These are phyloP conservation scores for Phytoseiulus persimilis DNA, from an alignment of 2,888 invertebrate species.

Conservation along the genomic window DNA sequence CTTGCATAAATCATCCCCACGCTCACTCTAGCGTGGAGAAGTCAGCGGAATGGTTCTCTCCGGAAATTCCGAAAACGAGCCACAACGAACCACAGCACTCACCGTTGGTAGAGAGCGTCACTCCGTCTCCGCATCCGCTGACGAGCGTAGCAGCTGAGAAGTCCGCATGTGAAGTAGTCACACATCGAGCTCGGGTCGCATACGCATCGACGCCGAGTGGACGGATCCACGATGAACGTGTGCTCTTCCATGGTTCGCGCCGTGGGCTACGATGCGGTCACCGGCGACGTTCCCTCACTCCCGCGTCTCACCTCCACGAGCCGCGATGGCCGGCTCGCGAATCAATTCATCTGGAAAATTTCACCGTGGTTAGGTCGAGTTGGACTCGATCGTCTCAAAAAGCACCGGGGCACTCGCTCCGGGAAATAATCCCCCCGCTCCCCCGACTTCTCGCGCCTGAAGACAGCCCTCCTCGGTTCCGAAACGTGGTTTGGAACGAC, in stretches of 20 bases:
- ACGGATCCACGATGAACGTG: conserved; percentile 24
- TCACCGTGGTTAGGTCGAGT: background rate
- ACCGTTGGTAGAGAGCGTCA: conserved; percentile 34
- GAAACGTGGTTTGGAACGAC: too few relatives aligned
- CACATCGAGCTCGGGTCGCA: conserved; percentile 6
- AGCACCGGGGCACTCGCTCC: too few relatives aligned
- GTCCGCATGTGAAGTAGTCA: conserved; percentile 26
- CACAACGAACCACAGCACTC: background rate
- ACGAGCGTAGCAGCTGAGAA: conserved; percentile 24
- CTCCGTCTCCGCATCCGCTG: conserved; percentile 27
- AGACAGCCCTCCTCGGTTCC: too few relatives aligned
- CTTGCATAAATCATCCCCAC: too few relatives aligned
- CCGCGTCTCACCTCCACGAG: background rate
- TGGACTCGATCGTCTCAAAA: too few relatives aligned
- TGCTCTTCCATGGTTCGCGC: conserved; percentile 16
- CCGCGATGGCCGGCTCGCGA: background rate
- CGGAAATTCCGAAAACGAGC: too few relatives aligned
- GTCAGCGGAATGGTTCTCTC: too few relatives aligned
- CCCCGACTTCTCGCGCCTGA: too few relatives aligned
- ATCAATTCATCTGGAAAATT: background rate
- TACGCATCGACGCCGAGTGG: background rate
- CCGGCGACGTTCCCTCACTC: background rate
- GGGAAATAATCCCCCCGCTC: too few relatives aligned
- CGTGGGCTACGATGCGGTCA: background rate
- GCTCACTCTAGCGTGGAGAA: too few relatives aligned